A percentile compares a stretch with the other conserved stretches of the same genome.
Evolutionary conservation across 2,888 invertebrate species (phyloP).

Genomic region (Dryobotodes eremita): DNA sequence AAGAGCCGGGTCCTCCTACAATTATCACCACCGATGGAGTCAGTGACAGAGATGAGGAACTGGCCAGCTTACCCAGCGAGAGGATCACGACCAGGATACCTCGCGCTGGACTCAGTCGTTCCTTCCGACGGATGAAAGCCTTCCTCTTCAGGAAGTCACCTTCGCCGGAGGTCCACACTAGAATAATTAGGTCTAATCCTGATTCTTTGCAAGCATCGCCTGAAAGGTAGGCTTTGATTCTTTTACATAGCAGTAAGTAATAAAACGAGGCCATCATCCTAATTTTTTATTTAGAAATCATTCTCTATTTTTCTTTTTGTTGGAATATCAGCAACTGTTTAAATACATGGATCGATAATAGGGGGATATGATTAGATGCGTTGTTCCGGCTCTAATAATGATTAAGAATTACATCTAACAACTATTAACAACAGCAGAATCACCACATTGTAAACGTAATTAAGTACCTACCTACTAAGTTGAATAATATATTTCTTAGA

Average conservation of each 20-base stretch:
- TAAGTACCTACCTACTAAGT: not conserved
- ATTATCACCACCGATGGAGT: slow-evolving; percentile 25
- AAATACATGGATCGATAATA: not conserved
- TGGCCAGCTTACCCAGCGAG: slow-evolving; percentile 60
- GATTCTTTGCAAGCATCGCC: slow-evolving; percentile 76
- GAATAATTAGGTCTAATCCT: slow-evolving; percentile 64
- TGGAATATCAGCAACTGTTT: not conserved
- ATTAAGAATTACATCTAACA: not conserved
- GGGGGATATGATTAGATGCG: not conserved
- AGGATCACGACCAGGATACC: slow-evolving; percentile 74
- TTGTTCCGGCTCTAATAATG: not conserved
- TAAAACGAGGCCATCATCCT: not conserved
- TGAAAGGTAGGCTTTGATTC: slow-evolving; percentile 70
- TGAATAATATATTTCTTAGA: slow-evolving; percentile 60
- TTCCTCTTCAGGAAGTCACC: slow-evolving; percentile 73
- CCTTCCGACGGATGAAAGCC: slow-evolving; percentile 79
- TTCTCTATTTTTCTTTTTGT: not conserved
- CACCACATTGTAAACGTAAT: not conserved
- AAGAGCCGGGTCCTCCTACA: slow-evolving; percentile 28
- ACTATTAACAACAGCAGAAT: not conserved
- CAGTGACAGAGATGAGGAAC: slow-evolving; percentile 67
- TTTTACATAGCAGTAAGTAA: not conserved
- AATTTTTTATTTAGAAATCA: not conserved
- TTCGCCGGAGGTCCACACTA: slow-evolving; percentile 62
- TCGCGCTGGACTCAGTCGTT: slow-evolving; percentile 78